These are phyloP conservation scores for Acrocephalus kingi DNA, from an alignment of 2,113 vertebrate species.

Conservation along the genomic window DNA sequence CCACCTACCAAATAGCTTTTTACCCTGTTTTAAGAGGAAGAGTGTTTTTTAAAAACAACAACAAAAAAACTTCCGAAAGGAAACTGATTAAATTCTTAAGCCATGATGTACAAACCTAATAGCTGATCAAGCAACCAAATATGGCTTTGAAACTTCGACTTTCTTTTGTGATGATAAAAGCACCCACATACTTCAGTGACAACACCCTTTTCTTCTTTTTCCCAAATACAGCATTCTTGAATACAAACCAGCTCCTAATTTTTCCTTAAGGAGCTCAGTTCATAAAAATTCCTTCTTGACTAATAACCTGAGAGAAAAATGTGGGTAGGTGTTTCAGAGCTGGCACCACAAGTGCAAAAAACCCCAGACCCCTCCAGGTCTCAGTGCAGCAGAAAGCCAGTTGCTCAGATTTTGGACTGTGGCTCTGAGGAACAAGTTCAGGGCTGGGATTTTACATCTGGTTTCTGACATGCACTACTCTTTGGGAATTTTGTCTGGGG, in stretches of 20 bases:
- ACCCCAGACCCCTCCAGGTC: neutral
- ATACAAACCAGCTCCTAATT: neutral
- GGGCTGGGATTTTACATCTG: neutral
- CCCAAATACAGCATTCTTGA: neutral
- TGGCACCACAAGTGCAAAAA: neutral
- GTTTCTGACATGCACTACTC: neutral
- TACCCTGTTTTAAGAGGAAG: neutral
- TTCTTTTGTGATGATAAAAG: conserved; percentile 26
- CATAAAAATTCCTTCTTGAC: neutral
- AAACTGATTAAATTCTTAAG: conserved; percentile 60
- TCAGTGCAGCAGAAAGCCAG: neutral
- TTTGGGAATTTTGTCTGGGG: neutral
- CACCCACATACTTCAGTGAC: neutral
- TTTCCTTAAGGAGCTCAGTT: neutral
- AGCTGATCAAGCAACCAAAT: conserved; percentile 39
- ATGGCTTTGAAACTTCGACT: conserved; percentile 40
- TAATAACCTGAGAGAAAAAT: neutral
- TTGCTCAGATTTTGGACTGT: neutral
- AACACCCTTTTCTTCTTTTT: neutral
- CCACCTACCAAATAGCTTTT: neutral
- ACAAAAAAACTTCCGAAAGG: neutral
- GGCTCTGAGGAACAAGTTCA: neutral
- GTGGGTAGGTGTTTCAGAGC: neutral
- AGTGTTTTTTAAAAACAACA: neutral
- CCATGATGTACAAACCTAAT: conserved; percentile 39